These are phyloP conservation scores for Diogma glabrata DNA, from an alignment of 2,888 invertebrate genomes.

Conservation along the genomic window DNA sequence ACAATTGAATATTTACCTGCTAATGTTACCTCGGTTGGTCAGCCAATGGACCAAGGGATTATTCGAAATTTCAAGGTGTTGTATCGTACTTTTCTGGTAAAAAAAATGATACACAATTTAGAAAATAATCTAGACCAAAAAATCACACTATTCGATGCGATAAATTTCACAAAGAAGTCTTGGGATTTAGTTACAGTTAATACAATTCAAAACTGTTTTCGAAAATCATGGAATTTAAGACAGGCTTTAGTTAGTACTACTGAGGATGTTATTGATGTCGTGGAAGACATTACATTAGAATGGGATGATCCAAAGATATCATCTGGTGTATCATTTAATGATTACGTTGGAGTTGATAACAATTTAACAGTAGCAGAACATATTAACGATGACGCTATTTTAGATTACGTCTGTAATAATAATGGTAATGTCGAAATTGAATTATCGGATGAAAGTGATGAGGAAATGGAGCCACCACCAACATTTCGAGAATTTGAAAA, in stretches of 20 bases:
- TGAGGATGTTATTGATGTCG: background rate
- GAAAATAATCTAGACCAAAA: too few relatives aligned
- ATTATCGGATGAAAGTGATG: background rate
- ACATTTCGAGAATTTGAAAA: too few relatives aligned
- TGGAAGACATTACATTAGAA: too few relatives aligned
- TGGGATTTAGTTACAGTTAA: slow-evolving; percentile 2
- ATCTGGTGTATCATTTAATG: too few relatives aligned
- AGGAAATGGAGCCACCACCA: background rate
- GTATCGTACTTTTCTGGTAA: background rate
- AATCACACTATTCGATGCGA: too few relatives aligned
- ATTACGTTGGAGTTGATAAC: background rate
- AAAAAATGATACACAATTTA: too few relatives aligned
- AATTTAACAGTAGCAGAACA: background rate
- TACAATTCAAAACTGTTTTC: slow-evolving; percentile 1
- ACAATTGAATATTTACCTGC: slow-evolving; percentile 1
- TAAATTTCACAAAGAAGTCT: background rate
- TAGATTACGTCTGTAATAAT: background rate
- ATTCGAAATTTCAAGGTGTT: background rate
- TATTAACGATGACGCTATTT: background rate
- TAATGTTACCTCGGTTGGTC: background rate
- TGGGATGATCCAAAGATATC: too few relatives aligned
- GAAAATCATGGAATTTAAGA: slow-evolving; percentile 1
- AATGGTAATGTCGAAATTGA: background rate
- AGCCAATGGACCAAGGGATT: slow-evolving; percentile 1
- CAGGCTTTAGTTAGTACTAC: background rate